phyloP scores from a whole-genome alignment of 2,113 vertebrate species.

The Galemys pyrenaicus region DNA sequence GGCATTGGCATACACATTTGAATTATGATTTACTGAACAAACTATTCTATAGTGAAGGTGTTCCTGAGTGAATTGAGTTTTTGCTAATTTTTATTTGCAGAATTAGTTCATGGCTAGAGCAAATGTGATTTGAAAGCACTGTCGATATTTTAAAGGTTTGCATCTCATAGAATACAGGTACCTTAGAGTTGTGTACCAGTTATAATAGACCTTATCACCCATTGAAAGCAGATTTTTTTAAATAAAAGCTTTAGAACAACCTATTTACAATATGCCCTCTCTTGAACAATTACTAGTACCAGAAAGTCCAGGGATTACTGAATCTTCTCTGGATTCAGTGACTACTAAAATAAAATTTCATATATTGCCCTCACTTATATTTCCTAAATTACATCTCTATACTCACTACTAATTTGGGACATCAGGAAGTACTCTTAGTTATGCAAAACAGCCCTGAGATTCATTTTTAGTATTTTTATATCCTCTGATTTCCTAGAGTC shows the following conservation, averaged over 20 bases:
- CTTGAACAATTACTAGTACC: background rate
- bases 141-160: background rate
- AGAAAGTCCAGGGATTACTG: background rate
- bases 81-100: background rate
- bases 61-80: background rate
- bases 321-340: background rate
- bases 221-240: background rate
- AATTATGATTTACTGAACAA: background rate
- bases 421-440: background rate
- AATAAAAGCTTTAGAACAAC: background rate
- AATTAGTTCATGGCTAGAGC: background rate
- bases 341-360: background rate
- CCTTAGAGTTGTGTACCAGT: background rate
- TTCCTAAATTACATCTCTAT: background rate
- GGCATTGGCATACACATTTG: background rate
- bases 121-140: background rate
- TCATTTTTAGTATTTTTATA: background rate
- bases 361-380: background rate
- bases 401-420: background rate
- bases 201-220: background rate
- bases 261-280: background rate
- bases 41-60: background rate
- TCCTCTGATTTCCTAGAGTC: background rate
- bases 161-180: background rate
- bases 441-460: background rate